Evolutionary conservation across 2,797 vertebrate genomes (phyloP).

Genomic region (Tadarida brasiliensis): DNA sequence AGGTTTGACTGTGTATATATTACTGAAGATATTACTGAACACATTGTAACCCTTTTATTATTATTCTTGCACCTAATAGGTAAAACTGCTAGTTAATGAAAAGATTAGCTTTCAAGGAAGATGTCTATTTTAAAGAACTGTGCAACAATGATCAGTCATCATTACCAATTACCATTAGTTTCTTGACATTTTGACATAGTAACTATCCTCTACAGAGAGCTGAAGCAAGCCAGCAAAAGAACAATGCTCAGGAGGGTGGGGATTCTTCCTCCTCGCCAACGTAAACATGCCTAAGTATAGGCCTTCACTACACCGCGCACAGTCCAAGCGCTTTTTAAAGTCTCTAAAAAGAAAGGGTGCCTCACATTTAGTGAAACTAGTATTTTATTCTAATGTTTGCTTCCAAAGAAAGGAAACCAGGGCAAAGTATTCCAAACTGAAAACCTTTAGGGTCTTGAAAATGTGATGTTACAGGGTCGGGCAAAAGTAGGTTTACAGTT

Average conservation of each 20-base stretch:
- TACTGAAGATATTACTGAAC: not conserved
- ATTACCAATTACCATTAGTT: not conserved
- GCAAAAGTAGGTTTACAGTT: not conserved
- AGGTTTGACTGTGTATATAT: not conserved
- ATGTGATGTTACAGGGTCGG: not conserved
- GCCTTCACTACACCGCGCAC: not conserved
- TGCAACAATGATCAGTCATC: not conserved
- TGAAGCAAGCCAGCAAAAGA: not conserved
- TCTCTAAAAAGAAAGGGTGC: not conserved
- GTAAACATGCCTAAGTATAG: not conserved
- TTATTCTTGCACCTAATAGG: not conserved
- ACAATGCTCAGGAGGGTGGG: not conserved
- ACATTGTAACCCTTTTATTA: not conserved
- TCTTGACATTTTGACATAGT: not conserved
- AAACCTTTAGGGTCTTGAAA: not conserved
- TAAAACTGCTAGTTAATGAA: not conserved
- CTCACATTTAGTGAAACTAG: not conserved
- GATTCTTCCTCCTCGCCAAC: not conserved
- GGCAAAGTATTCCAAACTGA: conserved; percentile 15
- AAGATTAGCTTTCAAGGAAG: not conserved
- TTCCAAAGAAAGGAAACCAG: not conserved
- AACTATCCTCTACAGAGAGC: not conserved
- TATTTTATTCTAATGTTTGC: not conserved
- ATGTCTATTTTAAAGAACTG: not conserved
- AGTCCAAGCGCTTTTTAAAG: not conserved